Percentiles rank a stretch among this genome's conserved stretches.
Conservation (phyloP, 2,888 invertebrate genomes). For the Lasiommata megera region DNA sequence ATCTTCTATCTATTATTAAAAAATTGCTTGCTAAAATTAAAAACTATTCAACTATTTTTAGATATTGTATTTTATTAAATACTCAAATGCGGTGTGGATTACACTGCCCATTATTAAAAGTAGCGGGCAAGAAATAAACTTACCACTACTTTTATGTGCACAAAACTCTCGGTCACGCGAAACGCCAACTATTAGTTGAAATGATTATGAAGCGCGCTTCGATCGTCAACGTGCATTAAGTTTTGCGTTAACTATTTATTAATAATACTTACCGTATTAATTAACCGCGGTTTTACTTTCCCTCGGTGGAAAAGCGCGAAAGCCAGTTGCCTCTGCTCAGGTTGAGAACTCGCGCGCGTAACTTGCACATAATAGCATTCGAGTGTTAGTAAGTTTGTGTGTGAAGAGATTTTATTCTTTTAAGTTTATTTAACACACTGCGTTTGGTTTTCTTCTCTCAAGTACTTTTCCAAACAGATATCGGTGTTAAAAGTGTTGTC, state of each 20-base stretch:
- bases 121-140: too few relatives aligned
- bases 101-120: too few relatives aligned
- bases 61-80: too few relatives aligned
- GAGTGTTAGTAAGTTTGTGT: background rate
- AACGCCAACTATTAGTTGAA: background rate
- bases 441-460: too few relatives aligned
- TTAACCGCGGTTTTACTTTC: slow-evolving; percentile 69
- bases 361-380: slow-evolving; percentile 6
- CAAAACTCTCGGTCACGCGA: background rate
- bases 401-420: slow-evolving; percentile 1
- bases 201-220: background rate
- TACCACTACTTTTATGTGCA: background rate
- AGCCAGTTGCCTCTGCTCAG: slow-evolving; percentile 49
- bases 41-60: too few relatives aligned
- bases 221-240: background rate
- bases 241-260: slow-evolving; percentile 15
- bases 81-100: too few relatives aligned
- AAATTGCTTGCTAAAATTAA: too few relatives aligned
- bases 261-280: slow-evolving; percentile 41
- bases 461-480: too few relatives aligned
- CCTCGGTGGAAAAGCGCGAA: slow-evolving; percentile 72
- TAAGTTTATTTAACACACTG: background rate
- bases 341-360: slow-evolving; percentile 35
- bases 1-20: too few relatives aligned
- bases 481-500: too few relatives aligned